Evolutionary conservation across 1,140 invertebrate species (phyloP), one percentile per base, ranked within the genome.

Genomic region (Himalopsyche phryganea): DNA sequence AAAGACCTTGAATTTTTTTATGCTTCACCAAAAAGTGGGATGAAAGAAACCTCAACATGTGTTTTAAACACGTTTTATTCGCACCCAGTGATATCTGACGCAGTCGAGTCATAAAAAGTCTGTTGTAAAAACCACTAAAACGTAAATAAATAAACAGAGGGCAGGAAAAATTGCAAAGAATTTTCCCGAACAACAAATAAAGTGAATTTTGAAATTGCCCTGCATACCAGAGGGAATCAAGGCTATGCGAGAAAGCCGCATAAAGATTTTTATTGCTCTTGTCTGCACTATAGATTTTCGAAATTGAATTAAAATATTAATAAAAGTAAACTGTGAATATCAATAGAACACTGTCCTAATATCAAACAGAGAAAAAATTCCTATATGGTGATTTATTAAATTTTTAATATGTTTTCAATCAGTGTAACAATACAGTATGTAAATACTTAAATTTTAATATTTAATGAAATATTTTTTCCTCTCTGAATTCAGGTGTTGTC

Each of bases 201-300:
- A 60, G 42, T 60, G 58, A 50, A 46, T 48, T 53, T 53, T 48
- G 42, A 60, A 60, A 53, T 53, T 60, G 50, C 58, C 47, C 40
- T 51, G 35, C 18, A n/a, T 46, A 28, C 50, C 56, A 28, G 10
- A 13, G 56, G 56, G 56, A 47, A 51, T 47, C 41, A 46, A 33
- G 48, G 18, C 41, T 35, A 40, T 46, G 50, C 42, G 14, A 15
- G 38, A 40, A 15, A 15, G 11, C 15, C 38, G 15, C 38, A 40
- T 15, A 40, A n/a, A 28, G 23, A 28, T 28, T 28, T 28, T 28
- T 5, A 5, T 3, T 28, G 3, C 23, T 9, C 3, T 9, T 28
- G 23, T 28, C 23, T 28, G 23, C 23, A 28, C 23, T 28, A 28
- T 28, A 9, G 23, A 28, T 28, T 28, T 28, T 28, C 3, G 23